These are phyloP conservation scores for Pristionchus mayeri DNA, from an alignment of 2,888 invertebrate genomes.

Conservation along the genomic window DNA sequence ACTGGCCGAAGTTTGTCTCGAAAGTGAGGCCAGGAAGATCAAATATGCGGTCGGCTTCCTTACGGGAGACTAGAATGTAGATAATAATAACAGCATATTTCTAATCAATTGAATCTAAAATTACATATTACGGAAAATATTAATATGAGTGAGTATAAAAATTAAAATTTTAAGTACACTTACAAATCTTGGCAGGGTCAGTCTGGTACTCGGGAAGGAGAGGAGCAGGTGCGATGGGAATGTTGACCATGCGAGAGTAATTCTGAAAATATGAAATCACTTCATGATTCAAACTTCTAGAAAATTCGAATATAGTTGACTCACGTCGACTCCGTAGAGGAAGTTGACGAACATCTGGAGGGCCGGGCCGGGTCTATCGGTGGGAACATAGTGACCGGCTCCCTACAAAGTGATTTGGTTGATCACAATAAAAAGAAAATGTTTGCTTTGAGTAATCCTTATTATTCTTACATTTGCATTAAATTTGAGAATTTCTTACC, in stretches of 20 bases:
- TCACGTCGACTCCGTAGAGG: constrained; percentile 48
- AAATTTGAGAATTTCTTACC: constrained; percentile 50
- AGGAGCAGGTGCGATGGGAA: background rate
- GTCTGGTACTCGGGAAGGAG: constrained; percentile 28
- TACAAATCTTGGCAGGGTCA: background rate
- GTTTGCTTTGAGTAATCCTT: no score
- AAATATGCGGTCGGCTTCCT: constrained; percentile 64
- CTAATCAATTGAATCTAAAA: no score
- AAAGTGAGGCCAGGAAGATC: constrained; percentile 69
- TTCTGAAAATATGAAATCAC: background rate
- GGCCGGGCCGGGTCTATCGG: constrained; percentile 69
- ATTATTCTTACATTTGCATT: no score
- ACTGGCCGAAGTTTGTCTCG: constrained; percentile 77
- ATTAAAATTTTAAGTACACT: background rate
- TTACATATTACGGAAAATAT: no score
- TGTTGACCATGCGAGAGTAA: background rate
- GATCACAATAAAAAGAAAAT: no score
- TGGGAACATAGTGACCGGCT: constrained; percentile 67
- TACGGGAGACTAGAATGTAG: constrained; percentile 60
- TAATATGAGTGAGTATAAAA: background rate
- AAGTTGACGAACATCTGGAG: constrained; percentile 72
- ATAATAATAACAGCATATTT: no score
- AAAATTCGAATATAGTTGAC: background rate
- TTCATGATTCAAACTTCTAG: background rate
- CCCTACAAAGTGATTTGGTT: no score